These are phyloP conservation scores for Hydractinia symbiolongicarpus DNA, from an alignment of 30 jellyfish, hydroid and myxozoan genomes.

Conservation along the genomic window DNA sequence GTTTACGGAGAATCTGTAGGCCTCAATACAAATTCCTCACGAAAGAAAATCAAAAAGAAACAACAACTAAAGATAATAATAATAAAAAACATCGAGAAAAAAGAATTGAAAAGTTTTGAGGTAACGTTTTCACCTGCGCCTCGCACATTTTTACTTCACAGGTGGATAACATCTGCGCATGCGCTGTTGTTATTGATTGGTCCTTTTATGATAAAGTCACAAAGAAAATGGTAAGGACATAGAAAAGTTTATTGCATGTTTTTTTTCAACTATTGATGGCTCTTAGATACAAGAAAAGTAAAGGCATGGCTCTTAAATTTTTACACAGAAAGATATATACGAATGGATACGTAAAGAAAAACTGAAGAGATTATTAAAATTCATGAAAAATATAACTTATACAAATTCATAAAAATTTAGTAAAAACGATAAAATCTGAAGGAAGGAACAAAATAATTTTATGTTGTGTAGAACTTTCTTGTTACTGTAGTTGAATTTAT, in stretches of 20 bases:
- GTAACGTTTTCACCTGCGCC: conserved; percentile 19
- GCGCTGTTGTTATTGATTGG: conserved; percentile 18
- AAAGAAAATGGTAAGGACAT: conserved; percentile 13
- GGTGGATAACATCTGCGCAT: conserved; percentile 22
- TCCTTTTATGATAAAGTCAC: neutral
- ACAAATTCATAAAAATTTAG: conserved; percentile 1
- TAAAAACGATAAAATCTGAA: neutral
- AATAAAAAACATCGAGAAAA: too few species aligned
- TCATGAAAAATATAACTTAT: neutral
- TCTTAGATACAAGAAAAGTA: neutral
- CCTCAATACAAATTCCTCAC: too few species aligned
- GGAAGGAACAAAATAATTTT: too few species aligned
- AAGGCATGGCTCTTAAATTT: neutral
- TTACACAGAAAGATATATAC: neutral
- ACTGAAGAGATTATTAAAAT: too few species aligned
- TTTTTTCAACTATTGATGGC: conserved; percentile 5
- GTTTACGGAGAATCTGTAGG: too few species aligned
- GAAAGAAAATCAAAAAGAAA: too few species aligned
- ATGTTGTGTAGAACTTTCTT: too few species aligned
- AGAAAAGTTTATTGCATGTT: conserved; percentile 11
- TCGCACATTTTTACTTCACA: conserved; percentile 6
- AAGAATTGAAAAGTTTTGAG: too few species aligned
- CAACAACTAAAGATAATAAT: too few species aligned
- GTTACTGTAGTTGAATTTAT: too few species aligned
- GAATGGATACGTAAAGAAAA: neutral